A percentile compares a stretch with the other conserved stretches of the same genome.
Conservation (phyloP, 2,797 vertebrate genomes). For the Ptychadena robeensis region DNA sequence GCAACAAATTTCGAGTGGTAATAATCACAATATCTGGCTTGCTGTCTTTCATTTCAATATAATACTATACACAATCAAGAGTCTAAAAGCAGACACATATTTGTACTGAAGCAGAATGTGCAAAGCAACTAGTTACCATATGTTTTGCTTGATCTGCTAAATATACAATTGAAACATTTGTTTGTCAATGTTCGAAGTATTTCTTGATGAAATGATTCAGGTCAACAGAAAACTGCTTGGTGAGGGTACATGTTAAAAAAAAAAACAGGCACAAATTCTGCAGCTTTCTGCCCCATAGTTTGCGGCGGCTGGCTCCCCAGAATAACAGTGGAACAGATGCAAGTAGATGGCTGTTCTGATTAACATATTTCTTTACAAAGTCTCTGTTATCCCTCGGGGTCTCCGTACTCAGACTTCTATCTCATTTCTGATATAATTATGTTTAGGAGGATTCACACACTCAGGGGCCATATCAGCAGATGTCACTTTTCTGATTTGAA, state of each 20-base stretch:
- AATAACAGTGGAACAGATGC: conserved; percentile 77
- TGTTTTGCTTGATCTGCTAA: not conserved
- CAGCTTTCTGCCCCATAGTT: conserved; percentile 28
- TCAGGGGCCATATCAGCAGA: conserved; percentile 68
- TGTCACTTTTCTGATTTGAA: conserved; percentile 68
- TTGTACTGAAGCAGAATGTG: not conserved
- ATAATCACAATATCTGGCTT: no score
- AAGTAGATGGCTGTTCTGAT: conserved; percentile 75
- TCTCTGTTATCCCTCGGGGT: conserved; percentile 71
- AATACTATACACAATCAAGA: no score
- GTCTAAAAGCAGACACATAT: no score
- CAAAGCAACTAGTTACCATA: not conserved
- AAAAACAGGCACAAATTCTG: conserved; percentile 2
- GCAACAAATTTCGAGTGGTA: no score
- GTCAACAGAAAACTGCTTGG: not conserved
- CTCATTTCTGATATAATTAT: conserved; percentile 69
- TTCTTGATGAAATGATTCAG: not conserved
- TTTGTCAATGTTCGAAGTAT: not conserved
- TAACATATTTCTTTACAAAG: conserved; percentile 73
- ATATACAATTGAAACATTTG: not conserved
- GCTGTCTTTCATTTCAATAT: no score
- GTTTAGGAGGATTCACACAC: conserved; percentile 69
- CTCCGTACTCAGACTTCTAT: conserved; percentile 66
- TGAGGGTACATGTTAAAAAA: conserved; percentile 1
- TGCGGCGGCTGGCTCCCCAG: conserved; percentile 60